These are phyloP conservation scores for Conomelus anceps DNA, from an alignment of 2,888 invertebrate species.

Conservation along the genomic window DNA sequence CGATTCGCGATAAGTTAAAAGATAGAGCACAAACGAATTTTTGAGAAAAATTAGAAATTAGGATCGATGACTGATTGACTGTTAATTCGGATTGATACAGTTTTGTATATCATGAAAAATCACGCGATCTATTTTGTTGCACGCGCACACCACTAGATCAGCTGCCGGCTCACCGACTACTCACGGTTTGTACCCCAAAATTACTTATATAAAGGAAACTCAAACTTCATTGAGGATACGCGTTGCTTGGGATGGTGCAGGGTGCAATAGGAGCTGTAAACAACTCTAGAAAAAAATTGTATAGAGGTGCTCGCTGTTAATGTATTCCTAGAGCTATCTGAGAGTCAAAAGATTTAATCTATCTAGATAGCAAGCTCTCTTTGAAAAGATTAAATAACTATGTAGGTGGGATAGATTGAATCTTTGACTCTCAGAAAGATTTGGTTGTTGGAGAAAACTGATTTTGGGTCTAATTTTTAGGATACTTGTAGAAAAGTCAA, in stretches of 20 bases:
- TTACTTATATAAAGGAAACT: not conserved
- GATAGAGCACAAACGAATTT: not conserved
- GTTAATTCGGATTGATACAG: not conserved
- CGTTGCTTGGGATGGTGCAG: not conserved
- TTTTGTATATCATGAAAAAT: not conserved
- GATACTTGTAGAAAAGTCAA: too few relatives aligned
- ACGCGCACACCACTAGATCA: not conserved
- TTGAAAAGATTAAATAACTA: too few relatives aligned
- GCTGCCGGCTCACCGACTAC: not conserved
- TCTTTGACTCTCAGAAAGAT: too few relatives aligned
- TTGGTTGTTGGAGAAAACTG: too few relatives aligned
- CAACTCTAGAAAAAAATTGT: too few relatives aligned
- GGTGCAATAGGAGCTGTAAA: too few relatives aligned
- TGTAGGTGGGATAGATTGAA: too few relatives aligned
- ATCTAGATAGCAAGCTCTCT: too few relatives aligned
- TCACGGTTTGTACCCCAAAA: not conserved
- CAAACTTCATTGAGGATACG: not conserved
- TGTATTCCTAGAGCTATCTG: too few relatives aligned
- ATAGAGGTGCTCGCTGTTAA: too few relatives aligned
- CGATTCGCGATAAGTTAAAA: not conserved
- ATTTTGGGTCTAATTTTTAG: too few relatives aligned
- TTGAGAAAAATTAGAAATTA: not conserved
- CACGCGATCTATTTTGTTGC: not conserved
- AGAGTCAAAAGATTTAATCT: too few relatives aligned
- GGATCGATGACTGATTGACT: not conserved